A percentile compares a stretch with the other conserved stretches of the same genome.
These are phyloP conservation scores for Cochlearius cochlearius DNA, from an alignment of 2,113 vertebrate species.

Conservation along the genomic window DNA sequence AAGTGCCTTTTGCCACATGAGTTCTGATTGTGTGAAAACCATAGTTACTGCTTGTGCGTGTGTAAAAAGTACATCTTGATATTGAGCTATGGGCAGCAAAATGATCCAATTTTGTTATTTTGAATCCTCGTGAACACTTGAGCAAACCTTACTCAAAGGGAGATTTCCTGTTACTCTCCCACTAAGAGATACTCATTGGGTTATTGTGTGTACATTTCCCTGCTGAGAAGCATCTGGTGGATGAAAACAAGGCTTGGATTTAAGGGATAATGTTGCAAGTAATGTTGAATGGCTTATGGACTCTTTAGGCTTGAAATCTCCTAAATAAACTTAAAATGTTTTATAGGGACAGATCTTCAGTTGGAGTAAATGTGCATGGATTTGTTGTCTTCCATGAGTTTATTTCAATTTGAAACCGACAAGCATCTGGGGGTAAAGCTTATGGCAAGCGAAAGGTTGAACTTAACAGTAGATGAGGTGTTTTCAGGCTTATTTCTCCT, in stretches of 20 bases:
- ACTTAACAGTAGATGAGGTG: not conserved
- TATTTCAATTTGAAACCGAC: not conserved
- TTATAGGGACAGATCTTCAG: not conserved
- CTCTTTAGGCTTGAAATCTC: not conserved
- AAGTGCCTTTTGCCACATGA: not conserved
- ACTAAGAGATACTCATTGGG: not conserved
- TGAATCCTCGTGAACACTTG: not conserved
- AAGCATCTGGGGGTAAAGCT: not conserved
- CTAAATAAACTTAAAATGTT: not conserved
- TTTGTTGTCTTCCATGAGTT: not conserved
- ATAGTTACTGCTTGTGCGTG: not conserved
- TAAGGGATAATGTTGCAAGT: not conserved
- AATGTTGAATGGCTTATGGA: not conserved
- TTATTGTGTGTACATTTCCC: not conserved
- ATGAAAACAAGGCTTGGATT: not conserved
- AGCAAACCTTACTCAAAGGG: not conserved
- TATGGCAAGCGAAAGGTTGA: not conserved
- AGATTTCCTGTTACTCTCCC: not conserved
- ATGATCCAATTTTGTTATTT: not conserved
- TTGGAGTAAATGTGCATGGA: not conserved
- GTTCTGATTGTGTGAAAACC: not conserved
- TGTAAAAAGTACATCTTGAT: not conserved
- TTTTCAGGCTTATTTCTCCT: not conserved
- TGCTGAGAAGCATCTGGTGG: conserved; percentile 35
- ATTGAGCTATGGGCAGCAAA: not conserved